These are phyloP conservation scores for Syngnathus scovelli DNA, from an alignment of 2,113 vertebrate genomes.

Conservation along the genomic window DNA sequence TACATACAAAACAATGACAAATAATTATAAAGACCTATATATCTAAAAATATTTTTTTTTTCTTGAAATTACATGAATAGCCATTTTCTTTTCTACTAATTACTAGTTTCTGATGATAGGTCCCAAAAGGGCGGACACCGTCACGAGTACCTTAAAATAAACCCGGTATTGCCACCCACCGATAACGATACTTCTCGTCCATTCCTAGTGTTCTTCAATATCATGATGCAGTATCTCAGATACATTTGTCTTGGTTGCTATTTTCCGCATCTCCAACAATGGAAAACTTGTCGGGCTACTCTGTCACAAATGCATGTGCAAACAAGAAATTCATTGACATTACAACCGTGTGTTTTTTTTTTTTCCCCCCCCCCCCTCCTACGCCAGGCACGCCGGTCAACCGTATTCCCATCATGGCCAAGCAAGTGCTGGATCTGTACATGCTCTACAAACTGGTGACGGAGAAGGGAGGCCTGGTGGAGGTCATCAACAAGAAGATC, in stretches of 20 bases:
- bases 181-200: too few species aligned
- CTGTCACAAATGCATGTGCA: not conserved
- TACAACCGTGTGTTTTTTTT: not conserved
- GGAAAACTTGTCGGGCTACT: not conserved
- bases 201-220: not conserved
- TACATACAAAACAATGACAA: too few species aligned
- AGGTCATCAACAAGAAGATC: slow-evolving; percentile 98
- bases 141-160: too few species aligned
- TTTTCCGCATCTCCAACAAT: not conserved
- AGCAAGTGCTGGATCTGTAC: slow-evolving; percentile 94
- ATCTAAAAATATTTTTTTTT: too few species aligned
- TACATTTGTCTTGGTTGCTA: not conserved
- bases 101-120: too few species aligned
- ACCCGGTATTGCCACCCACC: too few species aligned
- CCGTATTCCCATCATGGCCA: slow-evolving; percentile 98
- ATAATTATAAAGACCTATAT: too few species aligned
- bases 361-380: slow-evolving; percentile 2
- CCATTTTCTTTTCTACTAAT: too few species aligned
- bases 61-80: too few species aligned
- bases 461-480: slow-evolving; percentile 92
- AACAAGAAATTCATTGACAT: not conserved
- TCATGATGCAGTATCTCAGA: not conserved
- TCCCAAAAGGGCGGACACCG: too few species aligned
- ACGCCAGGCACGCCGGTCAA: slow-evolving; percentile 89
- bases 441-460: slow-evolving; percentile 97